phyloP scores from a whole-genome alignment of 2,888 invertebrate genomes.

The Euproctis similis region DNA sequence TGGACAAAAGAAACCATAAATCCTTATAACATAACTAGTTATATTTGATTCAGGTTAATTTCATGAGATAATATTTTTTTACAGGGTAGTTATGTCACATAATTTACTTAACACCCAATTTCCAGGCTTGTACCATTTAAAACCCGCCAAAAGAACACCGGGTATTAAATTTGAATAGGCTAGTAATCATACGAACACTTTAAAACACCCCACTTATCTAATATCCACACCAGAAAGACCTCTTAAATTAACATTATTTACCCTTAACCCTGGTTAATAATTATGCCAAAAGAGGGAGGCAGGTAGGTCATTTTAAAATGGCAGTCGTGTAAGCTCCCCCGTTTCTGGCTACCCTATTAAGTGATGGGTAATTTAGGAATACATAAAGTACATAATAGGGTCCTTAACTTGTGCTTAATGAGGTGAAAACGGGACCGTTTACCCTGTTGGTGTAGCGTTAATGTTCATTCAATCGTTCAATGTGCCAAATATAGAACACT shows the following conservation, averaged over 20 bases:
- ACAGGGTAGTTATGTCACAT: no score
- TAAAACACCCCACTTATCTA: conserved; percentile 57
- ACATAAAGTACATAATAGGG: conserved; percentile 76
- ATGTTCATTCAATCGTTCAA: conserved; percentile 43
- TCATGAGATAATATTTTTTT: no score
- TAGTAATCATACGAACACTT: conserved; percentile 69
- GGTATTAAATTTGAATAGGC: conserved; percentile 68
- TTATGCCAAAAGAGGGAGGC: conserved; percentile 17
- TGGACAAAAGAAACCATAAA: no score
- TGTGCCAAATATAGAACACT: conserved; percentile 29
- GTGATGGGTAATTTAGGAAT: conserved; percentile 75
- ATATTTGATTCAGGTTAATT: no score
- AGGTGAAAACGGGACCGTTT: conserved; percentile 69
- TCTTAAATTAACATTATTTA: conserved; percentile 16
- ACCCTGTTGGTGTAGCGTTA: conserved; percentile 44
- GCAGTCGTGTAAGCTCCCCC: conserved; percentile 52
- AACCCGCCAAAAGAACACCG: conserved; percentile 41
- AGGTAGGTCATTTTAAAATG: conserved; percentile 36
- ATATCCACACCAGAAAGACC: conserved; percentile 40
- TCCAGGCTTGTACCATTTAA: conserved; percentile 43
- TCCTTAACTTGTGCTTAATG: conserved; percentile 70
- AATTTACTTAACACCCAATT: conserved; percentile 40
- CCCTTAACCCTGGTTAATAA: conserved; percentile 11
- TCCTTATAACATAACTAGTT: no score
- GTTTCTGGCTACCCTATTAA: conserved; percentile 61